Percentiles rank a stretch among this genome's conserved stretches.
Evolutionary conservation across 2,888 invertebrate species (phyloP).

Genomic region (Autographa pulchrina): DNA sequence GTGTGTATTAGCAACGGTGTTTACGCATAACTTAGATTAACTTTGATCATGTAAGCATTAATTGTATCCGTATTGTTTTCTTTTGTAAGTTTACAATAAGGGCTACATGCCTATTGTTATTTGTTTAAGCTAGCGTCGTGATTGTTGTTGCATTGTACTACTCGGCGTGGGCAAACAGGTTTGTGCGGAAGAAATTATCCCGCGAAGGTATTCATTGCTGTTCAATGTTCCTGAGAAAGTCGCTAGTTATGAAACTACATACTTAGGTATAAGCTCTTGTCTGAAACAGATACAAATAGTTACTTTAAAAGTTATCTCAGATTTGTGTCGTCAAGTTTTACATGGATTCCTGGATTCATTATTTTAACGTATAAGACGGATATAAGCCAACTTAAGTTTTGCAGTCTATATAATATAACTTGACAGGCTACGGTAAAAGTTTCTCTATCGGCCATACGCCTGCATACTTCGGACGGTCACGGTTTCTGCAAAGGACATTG

Average conservation of each 20-base stretch:
- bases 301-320: too few species aligned
- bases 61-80: neutral
- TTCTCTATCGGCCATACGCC: too few species aligned
- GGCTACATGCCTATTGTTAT: neutral
- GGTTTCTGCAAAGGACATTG: too few species aligned
- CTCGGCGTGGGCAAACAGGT: conserved; percentile 15
- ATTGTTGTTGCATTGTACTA: neutral
- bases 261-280: too few species aligned
- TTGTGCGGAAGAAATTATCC: conserved; percentile 13
- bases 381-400: too few species aligned
- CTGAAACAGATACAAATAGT: too few species aligned
- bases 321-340: too few species aligned
- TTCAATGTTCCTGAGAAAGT: neutral
- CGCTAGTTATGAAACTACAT: neutral
- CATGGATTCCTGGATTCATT: too few species aligned
- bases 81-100: neutral
- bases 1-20: neutral
- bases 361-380: too few species aligned
- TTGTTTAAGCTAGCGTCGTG: neutral
- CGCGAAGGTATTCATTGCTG: conserved; percentile 6
- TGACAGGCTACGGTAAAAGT: neutral
- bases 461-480: neutral
- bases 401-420: too few species aligned
- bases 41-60: neutral
- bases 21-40: neutral